Percentiles rank a stretch among this genome's conserved stretches.
Conservation (phyloP, 2,888 invertebrate genomes). For the Unio pictorum region DNA sequence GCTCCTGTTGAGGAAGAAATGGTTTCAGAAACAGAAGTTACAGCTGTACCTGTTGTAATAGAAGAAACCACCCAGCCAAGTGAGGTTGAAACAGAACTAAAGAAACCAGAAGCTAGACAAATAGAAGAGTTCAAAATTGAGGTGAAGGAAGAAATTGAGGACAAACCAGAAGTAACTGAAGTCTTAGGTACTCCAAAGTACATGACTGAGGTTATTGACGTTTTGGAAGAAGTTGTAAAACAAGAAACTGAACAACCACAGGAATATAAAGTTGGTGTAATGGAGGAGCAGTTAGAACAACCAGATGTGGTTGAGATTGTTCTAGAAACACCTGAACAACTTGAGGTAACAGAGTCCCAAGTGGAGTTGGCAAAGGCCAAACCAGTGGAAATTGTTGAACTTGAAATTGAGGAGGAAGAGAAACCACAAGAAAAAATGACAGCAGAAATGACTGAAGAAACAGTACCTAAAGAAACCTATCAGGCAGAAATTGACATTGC, state of each 20-base stretch:
- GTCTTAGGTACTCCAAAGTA: constrained; percentile 15
- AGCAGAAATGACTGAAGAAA: constrained; percentile 20
- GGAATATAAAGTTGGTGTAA: constrained; percentile 23
- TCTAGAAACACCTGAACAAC: constrained; percentile 17
- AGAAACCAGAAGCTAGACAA: constrained; percentile 16
- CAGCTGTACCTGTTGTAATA: constrained; percentile 23
- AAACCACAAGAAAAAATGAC: constrained; percentile 23
- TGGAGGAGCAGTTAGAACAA: constrained; percentile 22
- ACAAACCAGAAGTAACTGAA: constrained; percentile 20
- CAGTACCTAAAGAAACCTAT: constrained; percentile 15
- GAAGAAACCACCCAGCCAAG: constrained; percentile 16
- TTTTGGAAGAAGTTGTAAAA: constrained; percentile 24
- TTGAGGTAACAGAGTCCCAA: constrained; percentile 12
- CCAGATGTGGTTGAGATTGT: constrained; percentile 21
- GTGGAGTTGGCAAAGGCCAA: constrained; percentile 17
- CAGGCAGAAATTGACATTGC: constrained; percentile 22
- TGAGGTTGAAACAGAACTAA: constrained; percentile 14
- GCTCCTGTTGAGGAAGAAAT: constrained; percentile 7
- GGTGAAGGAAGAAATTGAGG: constrained; percentile 10
- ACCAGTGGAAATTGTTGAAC: constrained; percentile 22
- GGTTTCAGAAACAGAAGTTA: constrained; percentile 10
- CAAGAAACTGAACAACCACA: constrained; percentile 19
- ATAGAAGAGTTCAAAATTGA: constrained; percentile 16
- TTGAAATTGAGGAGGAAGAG: constrained; percentile 29
- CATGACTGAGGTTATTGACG: constrained; percentile 25